Conservation (phyloP, 2,113 vertebrate species). For the Pseudorectes ferrugineus region DNA sequence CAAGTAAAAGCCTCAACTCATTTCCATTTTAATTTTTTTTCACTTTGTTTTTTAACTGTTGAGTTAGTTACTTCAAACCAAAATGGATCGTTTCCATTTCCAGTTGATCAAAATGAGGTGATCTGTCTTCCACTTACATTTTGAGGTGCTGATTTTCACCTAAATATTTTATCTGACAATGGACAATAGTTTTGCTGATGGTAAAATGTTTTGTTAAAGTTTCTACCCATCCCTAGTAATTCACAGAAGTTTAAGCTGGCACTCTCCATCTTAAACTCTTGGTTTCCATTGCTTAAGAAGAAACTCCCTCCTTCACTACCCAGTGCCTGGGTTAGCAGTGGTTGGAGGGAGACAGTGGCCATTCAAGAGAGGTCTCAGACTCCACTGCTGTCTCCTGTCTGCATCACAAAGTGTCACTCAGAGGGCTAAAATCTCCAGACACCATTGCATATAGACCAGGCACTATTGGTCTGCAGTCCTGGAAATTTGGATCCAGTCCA, state of each 20-base stretch:
- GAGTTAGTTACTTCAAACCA: background rate
- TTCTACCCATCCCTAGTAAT: background rate
- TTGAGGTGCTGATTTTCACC: background rate
- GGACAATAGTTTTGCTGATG: background rate
- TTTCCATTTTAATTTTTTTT: constrained; percentile 19
- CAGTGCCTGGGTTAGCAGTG: background rate
- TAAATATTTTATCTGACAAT: background rate
- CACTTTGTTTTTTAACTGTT: background rate
- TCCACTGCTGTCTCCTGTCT: background rate
- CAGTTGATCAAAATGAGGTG: background rate
- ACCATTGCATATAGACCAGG: background rate
- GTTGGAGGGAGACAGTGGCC: background rate
- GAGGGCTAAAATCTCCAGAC: background rate
- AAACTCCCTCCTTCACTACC: background rate
- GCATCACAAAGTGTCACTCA: background rate
- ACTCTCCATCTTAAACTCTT: background rate
- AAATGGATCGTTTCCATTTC: background rate
- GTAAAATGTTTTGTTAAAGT: background rate
- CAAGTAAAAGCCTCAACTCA: constrained; percentile 7
- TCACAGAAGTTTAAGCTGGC: background rate
- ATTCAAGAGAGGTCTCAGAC: background rate
- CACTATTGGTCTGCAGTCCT: background rate
- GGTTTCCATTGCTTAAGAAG: background rate
- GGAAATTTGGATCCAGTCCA: background rate
- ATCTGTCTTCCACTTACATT: background rate